Percentiles rank a stretch among this genome's conserved stretches.
These are phyloP conservation scores for Nematopogon swammerdamellus DNA, from an alignment of 2,888 invertebrate genomes.

Conservation along the genomic window DNA sequence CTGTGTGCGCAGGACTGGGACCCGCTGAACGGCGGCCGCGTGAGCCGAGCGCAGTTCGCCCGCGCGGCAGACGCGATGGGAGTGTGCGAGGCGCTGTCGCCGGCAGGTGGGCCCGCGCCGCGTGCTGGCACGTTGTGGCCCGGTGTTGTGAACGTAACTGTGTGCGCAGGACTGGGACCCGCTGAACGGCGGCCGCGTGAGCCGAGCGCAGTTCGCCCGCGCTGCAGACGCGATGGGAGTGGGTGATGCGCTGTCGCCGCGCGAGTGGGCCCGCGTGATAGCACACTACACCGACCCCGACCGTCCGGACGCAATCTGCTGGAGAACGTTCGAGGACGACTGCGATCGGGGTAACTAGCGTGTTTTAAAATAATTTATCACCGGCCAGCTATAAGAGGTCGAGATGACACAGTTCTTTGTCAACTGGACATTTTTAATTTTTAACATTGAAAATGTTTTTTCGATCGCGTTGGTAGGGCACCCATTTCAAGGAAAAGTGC, in stretches of 20 bases:
- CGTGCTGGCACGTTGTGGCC: no score
- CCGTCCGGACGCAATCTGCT: constrained; percentile 64
- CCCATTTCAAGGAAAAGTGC: no score
- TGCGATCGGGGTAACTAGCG: no score
- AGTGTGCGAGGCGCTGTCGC: constrained; percentile 56
- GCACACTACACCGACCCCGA: constrained; percentile 70
- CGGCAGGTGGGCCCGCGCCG: constrained; percentile 62
- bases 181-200: constrained; percentile 64
- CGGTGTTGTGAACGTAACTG: no score
- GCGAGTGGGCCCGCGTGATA: constrained; percentile 62
- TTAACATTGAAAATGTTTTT: no score
- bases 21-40: constrained; percentile 62
- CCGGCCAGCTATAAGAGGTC: no score
- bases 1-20: no score
- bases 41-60: constrained; percentile 68
- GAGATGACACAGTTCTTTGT: no score
- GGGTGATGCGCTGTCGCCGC: constrained; percentile 54
- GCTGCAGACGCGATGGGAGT: constrained; percentile 66
- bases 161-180: constrained; percentile 72
- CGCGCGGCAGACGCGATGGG: constrained; percentile 67
- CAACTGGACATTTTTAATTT: no score
- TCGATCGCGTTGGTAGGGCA: no score
- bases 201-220: constrained; percentile 68
- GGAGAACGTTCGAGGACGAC: constrained; percentile 76
- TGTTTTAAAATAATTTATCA: no score